Base-by-base conservation (phyloP, 1,140 invertebrate species). In the Bilobella aurantiaca region DNA sequence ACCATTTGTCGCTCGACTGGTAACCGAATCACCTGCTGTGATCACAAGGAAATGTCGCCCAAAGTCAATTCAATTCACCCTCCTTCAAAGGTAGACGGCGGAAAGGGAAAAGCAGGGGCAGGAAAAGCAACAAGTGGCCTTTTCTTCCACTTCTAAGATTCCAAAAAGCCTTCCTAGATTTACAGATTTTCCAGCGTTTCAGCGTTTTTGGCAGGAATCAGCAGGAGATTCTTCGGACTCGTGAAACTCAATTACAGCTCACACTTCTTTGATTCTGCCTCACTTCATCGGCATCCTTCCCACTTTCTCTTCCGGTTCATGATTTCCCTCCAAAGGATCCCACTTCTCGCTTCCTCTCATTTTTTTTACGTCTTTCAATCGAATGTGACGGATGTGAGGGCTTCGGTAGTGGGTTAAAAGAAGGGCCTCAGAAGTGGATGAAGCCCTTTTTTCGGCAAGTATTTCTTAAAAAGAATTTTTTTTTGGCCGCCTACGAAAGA, bases 121-220 rank as follows among this genome's bases (percentile, higher is more conserved):
- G n/a, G n/a, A n/a, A n/a, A n/a, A n/a, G 49, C 49, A 53, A 53
- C 49, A 53, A 53, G 49, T 53, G 14, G 8, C 37, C 49, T 23
- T 53, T 23, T 23, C 25, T 23, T 53, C 49, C 23, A 53, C 5
- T 16, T 23, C 49, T 5, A 5, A 16, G 49, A 53, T 53, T 53
- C n/a, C n/a, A n/a, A n/a, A n/a, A n/a, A n/a, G n/a, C n/a, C n/a
- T n/a, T n/a, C n/a, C n/a, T n/a, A n/a, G n/a, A n/a, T n/a, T n/a
- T n/a, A n/a, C n/a, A n/a, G n/a, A n/a, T n/a, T n/a, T n/a, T n/a
- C n/a, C n/a, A n/a, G n/a, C n/a, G n/a, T n/a, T 53, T 23, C 23
- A 16, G 12, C 49, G 12, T 14, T 53, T 18, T 18, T 18, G 18
- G 34, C 34, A 42, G 34, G 34, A 42, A 18, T 42, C n/a, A n/a